Evolutionary conservation across 2,888 invertebrate species (phyloP).

Genomic region (Cerceris ruficornis): DNA sequence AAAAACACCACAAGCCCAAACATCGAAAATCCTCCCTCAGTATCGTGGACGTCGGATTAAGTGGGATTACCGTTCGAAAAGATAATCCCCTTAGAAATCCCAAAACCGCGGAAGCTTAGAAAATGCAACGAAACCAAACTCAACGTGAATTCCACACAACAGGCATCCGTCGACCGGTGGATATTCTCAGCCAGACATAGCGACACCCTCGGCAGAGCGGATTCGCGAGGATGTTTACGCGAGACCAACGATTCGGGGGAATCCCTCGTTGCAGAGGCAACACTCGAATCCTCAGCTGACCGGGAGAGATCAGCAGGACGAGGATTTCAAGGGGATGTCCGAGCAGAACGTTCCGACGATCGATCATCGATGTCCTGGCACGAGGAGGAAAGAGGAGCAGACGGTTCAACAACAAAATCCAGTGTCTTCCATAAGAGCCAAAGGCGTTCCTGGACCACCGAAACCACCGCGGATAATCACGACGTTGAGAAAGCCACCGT

Average conservation of each 20-base stretch:
- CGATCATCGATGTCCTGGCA: slow-evolving; percentile 38
- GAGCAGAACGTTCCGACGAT: slow-evolving; percentile 48
- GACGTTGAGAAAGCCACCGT: slow-evolving; percentile 70
- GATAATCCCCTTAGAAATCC: background rate
- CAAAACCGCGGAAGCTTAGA: background rate
- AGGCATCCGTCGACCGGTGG: slow-evolving; percentile 64
- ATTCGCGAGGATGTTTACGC: slow-evolving; percentile 61
- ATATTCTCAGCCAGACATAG: slow-evolving; percentile 70
- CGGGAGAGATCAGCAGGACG: slow-evolving; percentile 54
- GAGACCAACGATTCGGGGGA: slow-evolving; percentile 34
- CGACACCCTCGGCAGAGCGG: slow-evolving; percentile 44
- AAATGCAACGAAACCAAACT: background rate
- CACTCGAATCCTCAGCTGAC: slow-evolving; percentile 76
- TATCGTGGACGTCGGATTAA: too few relatives aligned
- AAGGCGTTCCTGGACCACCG: slow-evolving; percentile 69
- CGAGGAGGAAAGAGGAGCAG: slow-evolving; percentile 51
- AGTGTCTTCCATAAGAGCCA: slow-evolving; percentile 68
- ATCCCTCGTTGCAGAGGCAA: slow-evolving; percentile 71
- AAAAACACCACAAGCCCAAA: too few relatives aligned
- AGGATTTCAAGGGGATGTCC: slow-evolving; percentile 50
- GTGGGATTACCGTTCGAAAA: too few relatives aligned
- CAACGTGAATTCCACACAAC: background rate
- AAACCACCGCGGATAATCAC: slow-evolving; percentile 77
- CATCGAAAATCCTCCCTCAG: too few relatives aligned
- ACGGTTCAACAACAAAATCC: slow-evolving; percentile 68